Evolutionary conservation across 2,888 invertebrate species (phyloP), one percentile per base, ranked within the genome.

Genomic region (Ormyrus thymus): DNA sequence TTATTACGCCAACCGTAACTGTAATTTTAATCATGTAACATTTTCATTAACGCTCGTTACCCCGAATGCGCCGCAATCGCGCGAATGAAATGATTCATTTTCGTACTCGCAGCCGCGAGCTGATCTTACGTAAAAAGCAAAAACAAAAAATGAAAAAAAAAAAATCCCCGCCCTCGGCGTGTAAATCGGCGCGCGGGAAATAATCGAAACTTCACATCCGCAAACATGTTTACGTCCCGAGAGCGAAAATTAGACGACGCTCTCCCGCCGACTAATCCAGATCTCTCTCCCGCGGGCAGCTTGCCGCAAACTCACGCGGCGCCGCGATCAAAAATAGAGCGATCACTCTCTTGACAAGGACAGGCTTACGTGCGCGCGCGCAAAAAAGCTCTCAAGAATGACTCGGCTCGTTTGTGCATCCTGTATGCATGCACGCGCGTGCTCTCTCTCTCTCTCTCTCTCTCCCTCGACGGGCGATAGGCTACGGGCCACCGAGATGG

Each of bases 401-500:
- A 80, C 68, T 80, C 58, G 66, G 65, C 71, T 80, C 80, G 29
- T 78, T 74, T 78, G 51, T 71, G 77, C 75, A 71, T 70, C 71
- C 70, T 53, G 70, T 29, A 51, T 53, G 45, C 45, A 51, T 55
- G 45, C 51, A 7, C 58, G 6, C 53, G 29, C 48, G 11, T 11
- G 9, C 62, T 51, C 51, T 55, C 72, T 13, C 69, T 46, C 56
- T 45, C 59, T 29, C 59, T 11, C 64, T n/a, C 50, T n/a, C 51
- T 51, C 59, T 76, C 56, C 71, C 76, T 68, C 68, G 76, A 72
- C 56, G 76, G 29, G 29, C 70, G 48, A 61, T 69, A 51, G 69
- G 69, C 68, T 15, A 13, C 58, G 50, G 43, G 68, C 13, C 73
- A 64, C 62, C 58, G 72, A 79, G 78, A 80, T 80, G 75, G 74